Conservation (phyloP, 2,113 vertebrate genomes). For the Tupaia tana region DNA sequence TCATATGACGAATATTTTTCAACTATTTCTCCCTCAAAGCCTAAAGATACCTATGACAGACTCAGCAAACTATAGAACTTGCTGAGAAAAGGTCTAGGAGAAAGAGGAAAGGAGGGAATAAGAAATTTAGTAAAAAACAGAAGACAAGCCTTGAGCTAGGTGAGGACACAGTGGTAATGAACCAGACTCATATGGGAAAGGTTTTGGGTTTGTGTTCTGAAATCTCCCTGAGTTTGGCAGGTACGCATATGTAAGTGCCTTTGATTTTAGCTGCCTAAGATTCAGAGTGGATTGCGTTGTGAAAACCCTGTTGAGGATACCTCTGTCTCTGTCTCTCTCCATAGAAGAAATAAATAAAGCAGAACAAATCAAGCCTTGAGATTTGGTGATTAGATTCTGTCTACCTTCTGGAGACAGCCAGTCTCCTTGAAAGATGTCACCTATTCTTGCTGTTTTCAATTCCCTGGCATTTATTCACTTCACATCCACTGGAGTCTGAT, state of each 20-base stretch:
- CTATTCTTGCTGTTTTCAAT: not conserved
- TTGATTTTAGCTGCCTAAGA: no score
- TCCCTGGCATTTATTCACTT: not conserved
- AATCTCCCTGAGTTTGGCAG: no score
- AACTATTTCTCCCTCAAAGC: not conserved
- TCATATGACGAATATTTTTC: not conserved
- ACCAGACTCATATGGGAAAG: no score
- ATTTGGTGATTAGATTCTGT: not conserved
- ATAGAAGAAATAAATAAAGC: no score
- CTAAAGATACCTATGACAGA: not conserved
- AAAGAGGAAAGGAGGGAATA: not conserved
- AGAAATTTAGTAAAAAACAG: not conserved
- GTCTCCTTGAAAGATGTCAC: not conserved
- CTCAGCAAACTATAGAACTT: not conserved
- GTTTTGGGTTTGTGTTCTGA: no score
- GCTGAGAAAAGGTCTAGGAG: not conserved
- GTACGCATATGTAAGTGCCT: no score
- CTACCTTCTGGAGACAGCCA: not conserved
- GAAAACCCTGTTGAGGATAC: no score
- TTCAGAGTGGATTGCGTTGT: no score
- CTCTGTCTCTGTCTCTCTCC: no score
- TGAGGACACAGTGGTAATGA: not conserved
- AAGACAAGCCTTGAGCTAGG: not conserved
- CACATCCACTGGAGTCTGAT: not conserved
- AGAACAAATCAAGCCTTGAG: not conserved